Evolutionary conservation across 2,113 vertebrate species (phyloP).

Genomic region (Rhegmatorhina hoffmannsi): DNA sequence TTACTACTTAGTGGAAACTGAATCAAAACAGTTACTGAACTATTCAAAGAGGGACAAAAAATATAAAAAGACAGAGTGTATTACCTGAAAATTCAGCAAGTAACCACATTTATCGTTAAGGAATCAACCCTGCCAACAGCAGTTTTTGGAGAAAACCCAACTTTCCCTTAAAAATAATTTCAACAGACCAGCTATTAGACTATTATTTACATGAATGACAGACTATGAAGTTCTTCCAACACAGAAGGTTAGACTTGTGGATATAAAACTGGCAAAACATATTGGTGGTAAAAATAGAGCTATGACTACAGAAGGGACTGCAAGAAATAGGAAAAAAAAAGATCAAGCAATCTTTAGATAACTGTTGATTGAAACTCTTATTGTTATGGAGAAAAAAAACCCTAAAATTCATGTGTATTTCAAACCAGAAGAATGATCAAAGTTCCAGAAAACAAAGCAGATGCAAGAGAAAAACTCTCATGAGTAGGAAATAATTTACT

Average conservation of each 20-base stretch:
- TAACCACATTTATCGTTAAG: not conserved
- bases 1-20: not conserved
- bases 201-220: not conserved
- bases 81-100: constrained; percentile 5
- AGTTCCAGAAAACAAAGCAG: not conserved
- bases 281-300: not conserved
- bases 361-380: not conserved
- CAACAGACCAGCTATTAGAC: not conserved
- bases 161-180: not conserved
- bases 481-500: not conserved
- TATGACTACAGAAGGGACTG: not conserved
- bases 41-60: not conserved
- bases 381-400: not conserved
- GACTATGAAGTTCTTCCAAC: constrained; percentile 16
- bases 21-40: not conserved
- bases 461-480: not conserved
- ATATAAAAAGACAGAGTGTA: not conserved
- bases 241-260: not conserved
- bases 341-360: not conserved
- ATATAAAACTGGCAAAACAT: constrained; percentile 11
- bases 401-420: not conserved
- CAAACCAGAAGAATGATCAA: not conserved
- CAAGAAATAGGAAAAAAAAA: not conserved
- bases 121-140: not conserved
- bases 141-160: not conserved